phyloP scores from a whole-genome alignment of 2,797 vertebrate species.

The Spinus pinus region DNA sequence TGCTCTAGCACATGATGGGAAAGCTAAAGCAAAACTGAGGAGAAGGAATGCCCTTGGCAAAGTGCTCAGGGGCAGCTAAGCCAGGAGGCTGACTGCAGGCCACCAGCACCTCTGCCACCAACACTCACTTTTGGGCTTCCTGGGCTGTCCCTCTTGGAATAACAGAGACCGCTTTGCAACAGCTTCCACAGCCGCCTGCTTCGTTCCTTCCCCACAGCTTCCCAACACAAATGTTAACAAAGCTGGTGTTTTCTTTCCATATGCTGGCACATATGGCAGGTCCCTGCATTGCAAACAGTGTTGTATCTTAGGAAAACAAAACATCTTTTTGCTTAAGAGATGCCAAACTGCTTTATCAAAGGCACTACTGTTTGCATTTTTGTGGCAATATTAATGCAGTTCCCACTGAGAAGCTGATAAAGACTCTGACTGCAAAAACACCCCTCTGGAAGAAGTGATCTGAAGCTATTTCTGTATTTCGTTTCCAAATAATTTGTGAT shows the following conservation, averaged over 20 bases:
- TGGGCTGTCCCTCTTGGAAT: background rate
- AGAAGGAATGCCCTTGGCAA: background rate
- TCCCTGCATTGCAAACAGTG: background rate
- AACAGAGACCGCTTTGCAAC: background rate
- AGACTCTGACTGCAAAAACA: constrained; percentile 33
- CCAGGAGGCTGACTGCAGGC: background rate
- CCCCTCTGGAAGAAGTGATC: constrained; percentile 12
- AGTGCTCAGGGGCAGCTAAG: fast-evolving
- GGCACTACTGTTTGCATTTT: constrained; percentile 61
- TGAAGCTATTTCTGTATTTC: constrained; percentile 11
- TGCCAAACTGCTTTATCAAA: constrained; percentile 44
- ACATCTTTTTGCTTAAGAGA: constrained; percentile 28
- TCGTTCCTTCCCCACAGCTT: background rate
- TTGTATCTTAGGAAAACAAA: constrained; percentile 28
- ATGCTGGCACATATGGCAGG: background rate
- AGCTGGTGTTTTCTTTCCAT: background rate
- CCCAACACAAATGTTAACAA: background rate
- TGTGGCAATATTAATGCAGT: constrained; percentile 46
- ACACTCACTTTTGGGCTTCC: background rate
- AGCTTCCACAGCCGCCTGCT: background rate
- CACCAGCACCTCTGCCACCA: background rate
- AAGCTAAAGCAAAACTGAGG: background rate
- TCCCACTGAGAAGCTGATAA: constrained; percentile 53
- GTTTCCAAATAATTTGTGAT: constrained; percentile 29
- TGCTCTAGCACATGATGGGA: background rate